These are phyloP conservation scores for Netelia melanura DNA, from an alignment of 2,888 invertebrate genomes.

Conservation along the genomic window DNA sequence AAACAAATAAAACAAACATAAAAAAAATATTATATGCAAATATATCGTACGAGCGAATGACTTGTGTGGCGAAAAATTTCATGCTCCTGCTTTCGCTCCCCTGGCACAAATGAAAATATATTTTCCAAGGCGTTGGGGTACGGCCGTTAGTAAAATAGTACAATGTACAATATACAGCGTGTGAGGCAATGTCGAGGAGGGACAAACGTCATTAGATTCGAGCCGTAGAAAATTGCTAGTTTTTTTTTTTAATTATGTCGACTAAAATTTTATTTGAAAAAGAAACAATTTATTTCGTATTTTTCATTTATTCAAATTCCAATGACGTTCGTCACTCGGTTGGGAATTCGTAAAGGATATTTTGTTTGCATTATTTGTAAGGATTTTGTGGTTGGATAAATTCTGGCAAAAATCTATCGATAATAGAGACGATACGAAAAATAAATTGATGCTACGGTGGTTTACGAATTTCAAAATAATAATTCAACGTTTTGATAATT, in stretches of 20 bases:
- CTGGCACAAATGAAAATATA: conserved; percentile 28
- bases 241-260: too few relatives aligned
- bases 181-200: background rate
- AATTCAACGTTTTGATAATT: conserved; percentile 37
- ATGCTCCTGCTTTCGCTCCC: conserved; percentile 35
- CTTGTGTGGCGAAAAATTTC: conserved; percentile 21
- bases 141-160: conserved; percentile 37
- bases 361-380: background rate
- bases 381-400: conserved; percentile 23
- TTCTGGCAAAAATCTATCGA: conserved; percentile 24
- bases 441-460: conserved; percentile 58
- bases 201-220: background rate
- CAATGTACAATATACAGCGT: conserved; percentile 41
- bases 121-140: conserved; percentile 24
- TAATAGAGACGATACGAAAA: conserved; percentile 47
- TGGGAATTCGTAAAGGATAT: conserved; percentile 18
- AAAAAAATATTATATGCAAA: conserved; percentile 12
- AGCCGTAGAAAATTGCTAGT: too few relatives aligned
- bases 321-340: background rate
- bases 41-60: conserved; percentile 11
- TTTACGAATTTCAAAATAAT: conserved; percentile 42
- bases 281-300: background rate
- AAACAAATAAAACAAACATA: conserved; percentile 28
- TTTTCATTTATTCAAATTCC: background rate
- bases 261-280: background rate